A percentile compares a stretch with the other conserved stretches of the same genome.
Conservation (phyloP, 2,797 vertebrate genomes). For the Borostomias antarcticus region DNA sequence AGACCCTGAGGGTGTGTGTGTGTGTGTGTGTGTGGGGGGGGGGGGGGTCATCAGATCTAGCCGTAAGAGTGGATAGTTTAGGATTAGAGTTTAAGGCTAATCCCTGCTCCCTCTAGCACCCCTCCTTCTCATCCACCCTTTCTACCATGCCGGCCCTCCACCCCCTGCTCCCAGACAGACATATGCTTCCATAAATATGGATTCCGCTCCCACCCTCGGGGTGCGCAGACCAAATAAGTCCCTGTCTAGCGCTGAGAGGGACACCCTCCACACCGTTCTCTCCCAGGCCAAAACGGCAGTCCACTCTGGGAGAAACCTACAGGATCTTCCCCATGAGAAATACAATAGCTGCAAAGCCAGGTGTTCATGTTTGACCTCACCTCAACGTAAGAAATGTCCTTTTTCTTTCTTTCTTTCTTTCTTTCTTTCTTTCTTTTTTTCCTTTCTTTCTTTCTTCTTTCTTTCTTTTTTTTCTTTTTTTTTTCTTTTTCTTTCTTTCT, state of each 20-base stretch:
- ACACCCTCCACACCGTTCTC: not conserved
- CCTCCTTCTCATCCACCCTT: conserved; percentile 30
- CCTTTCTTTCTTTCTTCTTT: no score
- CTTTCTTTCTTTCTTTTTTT: no score
- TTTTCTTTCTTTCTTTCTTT: no score
- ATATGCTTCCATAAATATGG: conserved; percentile 49
- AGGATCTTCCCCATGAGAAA: not conserved
- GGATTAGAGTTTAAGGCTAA: conserved; percentile 67
- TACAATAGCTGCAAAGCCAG: not conserved
- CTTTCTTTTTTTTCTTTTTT: no score
- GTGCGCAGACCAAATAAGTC: conserved; percentile 8
- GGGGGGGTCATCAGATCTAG: conserved; percentile 62
- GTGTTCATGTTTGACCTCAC: not conserved
- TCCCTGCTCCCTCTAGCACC: conserved; percentile 40
- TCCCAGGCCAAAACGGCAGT: conserved; percentile 21
- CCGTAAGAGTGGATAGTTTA: conserved; percentile 58
- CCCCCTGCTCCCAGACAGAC: conserved; percentile 37
- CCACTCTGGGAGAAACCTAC: not conserved
- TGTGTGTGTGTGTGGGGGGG: no score
- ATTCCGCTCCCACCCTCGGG: conserved; percentile 39
- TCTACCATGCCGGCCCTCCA: conserved; percentile 12
- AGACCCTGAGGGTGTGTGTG: conserved; percentile 65
- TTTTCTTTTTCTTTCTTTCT: no score
- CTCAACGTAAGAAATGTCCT: no score
- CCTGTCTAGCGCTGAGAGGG: not conserved